Base-by-base conservation (phyloP, 2,888 invertebrate species). In the Argyra leucocephala region DNA sequence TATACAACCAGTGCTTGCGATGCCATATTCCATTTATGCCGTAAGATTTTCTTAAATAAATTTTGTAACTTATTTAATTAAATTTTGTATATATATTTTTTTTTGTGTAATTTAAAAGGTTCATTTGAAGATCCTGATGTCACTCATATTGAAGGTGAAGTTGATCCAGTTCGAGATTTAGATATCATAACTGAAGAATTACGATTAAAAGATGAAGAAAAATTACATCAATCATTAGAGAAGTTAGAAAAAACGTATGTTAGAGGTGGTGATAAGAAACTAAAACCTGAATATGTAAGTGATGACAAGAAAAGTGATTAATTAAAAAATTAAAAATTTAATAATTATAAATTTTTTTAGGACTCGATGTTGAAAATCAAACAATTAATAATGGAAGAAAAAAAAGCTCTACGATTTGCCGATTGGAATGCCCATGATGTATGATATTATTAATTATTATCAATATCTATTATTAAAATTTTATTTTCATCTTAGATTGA, bases 111-210 rank as follows among this genome's bases (percentile, higher is more conserved):
- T 23, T 37, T 37, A 58, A 57, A 73, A 95, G 95, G 95, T 75
- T 96, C 94, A 10, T 99, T 99, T 78, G 97, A 97, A 69, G 96
- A 97, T 75, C 93, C 95, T 65, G 96, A 97, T 74, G 96, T 99
- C 0, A 96, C 93, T 63, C 99, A 99, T 77, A 90, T 99, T 0
- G 99, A 99, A 79, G 99, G 99, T 0, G 98, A 99, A 68, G 96
- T 99, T 2, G 90, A 99, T 79, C 99, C 99, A 0, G 88, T 96
- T 0, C 85, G 99, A 65, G 99, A 99, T 81, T 82, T 99, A 75
- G 96, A 95, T 74, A 98, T 98, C 65, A 99, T 99, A 74, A 87
- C 87, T 69, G 96, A 98, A 76, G 99, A 99, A 78, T 81, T 99
- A 65, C 85, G 97, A 62, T 83, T 97, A 61, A 99, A 99, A 78